phyloP scores from a whole-genome alignment of 2,797 vertebrate genomes.

The Smutsia gigantea region DNA sequence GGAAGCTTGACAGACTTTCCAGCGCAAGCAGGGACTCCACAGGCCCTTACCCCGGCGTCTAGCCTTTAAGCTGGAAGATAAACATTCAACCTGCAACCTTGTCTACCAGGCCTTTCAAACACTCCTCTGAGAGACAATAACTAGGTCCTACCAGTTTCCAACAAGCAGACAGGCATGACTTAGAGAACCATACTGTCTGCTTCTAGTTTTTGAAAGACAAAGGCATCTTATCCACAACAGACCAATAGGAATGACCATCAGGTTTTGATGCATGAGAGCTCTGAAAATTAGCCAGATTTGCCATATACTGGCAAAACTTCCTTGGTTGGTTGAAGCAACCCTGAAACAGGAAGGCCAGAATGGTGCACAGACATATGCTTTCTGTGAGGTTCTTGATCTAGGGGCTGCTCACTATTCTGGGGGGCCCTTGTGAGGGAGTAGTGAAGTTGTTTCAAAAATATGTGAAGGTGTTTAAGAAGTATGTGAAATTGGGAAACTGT shows the following conservation, averaged over 20 bases:
- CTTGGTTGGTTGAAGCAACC: neutral
- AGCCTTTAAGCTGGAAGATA: neutral
- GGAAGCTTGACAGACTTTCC: neutral
- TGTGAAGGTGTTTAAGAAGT: neutral
- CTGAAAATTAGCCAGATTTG: neutral
- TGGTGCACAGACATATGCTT: neutral
- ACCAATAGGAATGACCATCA: neutral
- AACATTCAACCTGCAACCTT: neutral
- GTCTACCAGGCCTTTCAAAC: neutral
- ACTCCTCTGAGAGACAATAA: neutral
- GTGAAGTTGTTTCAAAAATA: neutral
- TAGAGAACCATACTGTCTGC: neutral
- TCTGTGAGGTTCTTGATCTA: neutral
- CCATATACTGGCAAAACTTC: neutral
- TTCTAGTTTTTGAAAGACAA: conserved; percentile 8
- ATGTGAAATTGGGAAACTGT: too few relatives aligned
- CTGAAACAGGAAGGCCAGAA: too few relatives aligned
- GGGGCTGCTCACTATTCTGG: neutral
- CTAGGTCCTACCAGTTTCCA: neutral
- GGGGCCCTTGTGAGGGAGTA: neutral
- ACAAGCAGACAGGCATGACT: neutral
- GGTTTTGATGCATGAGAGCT: neutral
- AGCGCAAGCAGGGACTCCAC: neutral
- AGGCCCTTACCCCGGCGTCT: neutral
- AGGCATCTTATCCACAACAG: neutral